phyloP scores from a whole-genome alignment of 2,113 vertebrate species.

The Mesitornis unicolor region DNA sequence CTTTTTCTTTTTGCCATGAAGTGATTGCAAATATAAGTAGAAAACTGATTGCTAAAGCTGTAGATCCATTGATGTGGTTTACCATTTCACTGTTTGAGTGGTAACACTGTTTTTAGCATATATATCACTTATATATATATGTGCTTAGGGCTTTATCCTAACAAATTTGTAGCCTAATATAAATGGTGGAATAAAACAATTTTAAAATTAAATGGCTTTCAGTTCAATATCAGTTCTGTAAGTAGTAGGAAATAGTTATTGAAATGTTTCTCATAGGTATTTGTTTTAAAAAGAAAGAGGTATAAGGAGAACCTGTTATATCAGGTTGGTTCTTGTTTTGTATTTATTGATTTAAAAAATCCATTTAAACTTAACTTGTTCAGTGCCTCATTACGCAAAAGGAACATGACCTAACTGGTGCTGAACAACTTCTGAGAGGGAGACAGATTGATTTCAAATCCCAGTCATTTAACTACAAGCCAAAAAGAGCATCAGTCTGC shows the following conservation, averaged over 20 bases:
- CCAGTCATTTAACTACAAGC: neutral
- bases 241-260: neutral
- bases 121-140: neutral
- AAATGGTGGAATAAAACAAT: neutral
- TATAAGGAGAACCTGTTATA: neutral
- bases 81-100: neutral
- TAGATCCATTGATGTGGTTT: neutral
- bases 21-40: neutral
- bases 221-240: neutral
- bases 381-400: neutral
- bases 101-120: neutral
- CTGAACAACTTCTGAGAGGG: neutral
- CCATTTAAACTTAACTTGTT: neutral
- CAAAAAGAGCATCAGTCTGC: neutral
- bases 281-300: neutral
- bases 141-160: neutral
- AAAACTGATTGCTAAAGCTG: neutral
- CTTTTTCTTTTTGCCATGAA: neutral
- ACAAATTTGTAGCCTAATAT: neutral
- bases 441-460: slow-evolving; percentile 7
- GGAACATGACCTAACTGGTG: neutral
- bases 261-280: neutral
- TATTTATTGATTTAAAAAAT: neutral
- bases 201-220: neutral
- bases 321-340: neutral